Conservation (phyloP, 2,888 invertebrate genomes). For the Tineola bisselliella region DNA sequence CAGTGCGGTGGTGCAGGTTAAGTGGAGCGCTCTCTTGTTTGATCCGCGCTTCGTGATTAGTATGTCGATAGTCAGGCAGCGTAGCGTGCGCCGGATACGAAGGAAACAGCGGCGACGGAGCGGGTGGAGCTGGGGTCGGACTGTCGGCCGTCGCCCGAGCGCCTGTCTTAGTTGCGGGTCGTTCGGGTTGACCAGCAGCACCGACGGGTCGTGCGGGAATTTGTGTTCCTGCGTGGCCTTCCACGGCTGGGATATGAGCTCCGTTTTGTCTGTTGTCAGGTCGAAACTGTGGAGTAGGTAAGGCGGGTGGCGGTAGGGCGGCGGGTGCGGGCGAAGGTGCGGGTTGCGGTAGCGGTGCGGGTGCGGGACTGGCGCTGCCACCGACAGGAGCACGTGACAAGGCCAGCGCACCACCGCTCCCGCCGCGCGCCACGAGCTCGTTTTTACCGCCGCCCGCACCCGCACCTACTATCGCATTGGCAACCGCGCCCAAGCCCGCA, state of each 20-base stretch:
- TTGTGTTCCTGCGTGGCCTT: conserved; percentile 55
- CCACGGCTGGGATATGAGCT: conserved; percentile 53
- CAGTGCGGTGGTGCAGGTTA: conserved; percentile 29
- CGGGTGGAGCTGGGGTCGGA: conserved; percentile 42
- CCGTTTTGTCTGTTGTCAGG: conserved; percentile 50
- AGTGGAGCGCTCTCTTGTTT: conserved; percentile 24
- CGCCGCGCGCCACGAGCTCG: conserved; percentile 71
- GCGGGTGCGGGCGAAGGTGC: conserved; percentile 78
- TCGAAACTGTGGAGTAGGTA: conserved; percentile 72
- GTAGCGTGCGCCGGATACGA: conserved; percentile 61
- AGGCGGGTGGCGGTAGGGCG: conserved; percentile 71
- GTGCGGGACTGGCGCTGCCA: conserved; percentile 71
- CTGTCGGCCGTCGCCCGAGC: conserved; percentile 58
- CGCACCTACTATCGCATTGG: conserved; percentile 77
- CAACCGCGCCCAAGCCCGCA: conserved; percentile 67
- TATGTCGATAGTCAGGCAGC: conserved; percentile 58
- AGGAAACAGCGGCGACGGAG: conserved; percentile 49
- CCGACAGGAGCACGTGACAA: conserved; percentile 70
- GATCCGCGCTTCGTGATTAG: conserved; percentile 67
- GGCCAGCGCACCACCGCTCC: conserved; percentile 71
- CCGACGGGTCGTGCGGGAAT: conserved; percentile 53
- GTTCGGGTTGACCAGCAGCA: conserved; percentile 52
- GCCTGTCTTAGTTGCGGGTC: conserved; percentile 56
- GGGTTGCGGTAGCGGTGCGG: conserved; percentile 74
- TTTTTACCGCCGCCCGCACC: conserved; percentile 75